Conservation (phyloP, 2,113 vertebrate species). For the Caranx melampygus region DNA sequence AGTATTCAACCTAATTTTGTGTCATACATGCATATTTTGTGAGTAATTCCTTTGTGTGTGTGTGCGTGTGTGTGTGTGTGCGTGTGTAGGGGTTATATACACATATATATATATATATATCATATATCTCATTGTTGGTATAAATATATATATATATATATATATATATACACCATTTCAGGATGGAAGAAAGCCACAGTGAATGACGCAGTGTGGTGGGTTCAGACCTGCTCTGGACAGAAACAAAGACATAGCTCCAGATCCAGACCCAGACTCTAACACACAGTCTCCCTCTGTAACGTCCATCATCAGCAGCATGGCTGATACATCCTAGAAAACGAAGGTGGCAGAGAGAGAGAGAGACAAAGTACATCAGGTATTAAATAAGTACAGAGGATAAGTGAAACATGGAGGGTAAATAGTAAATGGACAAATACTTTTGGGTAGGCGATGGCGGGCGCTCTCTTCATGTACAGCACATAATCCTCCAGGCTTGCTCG, state of each 20-base stretch:
- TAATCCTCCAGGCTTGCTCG: constrained; percentile 90
- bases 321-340: constrained; percentile 82
- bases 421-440: constrained; percentile 82
- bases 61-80: no score
- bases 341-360: background rate
- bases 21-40: no score
- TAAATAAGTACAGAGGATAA: background rate
- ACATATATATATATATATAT: no score
- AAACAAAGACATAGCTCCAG: constrained; percentile 91
- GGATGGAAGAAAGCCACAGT: background rate
- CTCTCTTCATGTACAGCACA: constrained; percentile 89
- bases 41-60: no score
- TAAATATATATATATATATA: no score
- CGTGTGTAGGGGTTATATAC: no score
- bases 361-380: background rate
- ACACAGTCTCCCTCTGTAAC: constrained; percentile 88
- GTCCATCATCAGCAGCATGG: constrained; percentile 88
- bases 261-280: constrained; percentile 91
- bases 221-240: constrained; percentile 91
- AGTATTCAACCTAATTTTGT: no score
- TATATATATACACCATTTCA: background rate
- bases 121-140: no score
- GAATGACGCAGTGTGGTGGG: background rate
- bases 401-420: no score
- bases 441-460: constrained; percentile 88